Evolutionary conservation across 2,888 invertebrate genomes (phyloP), one percentile per base, ranked within the genome.

Genomic region (Euclidia mi): DNA sequence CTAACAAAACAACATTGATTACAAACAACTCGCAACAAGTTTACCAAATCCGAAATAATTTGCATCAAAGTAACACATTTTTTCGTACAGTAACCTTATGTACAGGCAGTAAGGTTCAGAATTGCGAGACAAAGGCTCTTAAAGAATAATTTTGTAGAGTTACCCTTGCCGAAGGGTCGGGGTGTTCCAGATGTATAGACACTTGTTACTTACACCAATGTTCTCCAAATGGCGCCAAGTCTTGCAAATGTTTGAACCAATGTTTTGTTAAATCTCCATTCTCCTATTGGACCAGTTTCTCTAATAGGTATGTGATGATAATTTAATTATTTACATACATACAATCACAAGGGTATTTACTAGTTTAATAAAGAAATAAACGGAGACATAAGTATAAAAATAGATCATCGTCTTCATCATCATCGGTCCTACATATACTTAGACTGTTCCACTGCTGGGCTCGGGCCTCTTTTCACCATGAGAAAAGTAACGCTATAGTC

Each of bases 171-270:
- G 56, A 76, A 81, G 78, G 77, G 70, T 69, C 57, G 71, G 53
- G 46, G 18, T 82, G 65, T 65, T 84, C 65, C 87, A 88, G 88
- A 88, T 89, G 88, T 81, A 64, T 69, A 67, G 82, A 84, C 88
- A 87, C 88, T 88, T 88, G 87, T 84, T 80, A 84, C 81, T 64
- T 60, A 56, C 56, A 59, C 70, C 67, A 68, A 65, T 67, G 41
- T 28, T 56, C 58, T 56, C 42, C 17, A 38, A 10, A 38, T 59
- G 40, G 44, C 28, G 35, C 43, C 48, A 53, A 60, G 51, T 25
- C 14, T 67, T 14, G 9, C 34, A 34, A 34, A 34, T 34, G 15
- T 34, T 12, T 9, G 34, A 18, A 0, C 1, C 37, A 37, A 18
- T 37, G 3, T 9, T 25, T 25, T 1, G 10, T 6, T 2, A 14